Conservation (phyloP, 2,113 vertebrate genomes). For the Psittacula cyanocephala region DNA sequence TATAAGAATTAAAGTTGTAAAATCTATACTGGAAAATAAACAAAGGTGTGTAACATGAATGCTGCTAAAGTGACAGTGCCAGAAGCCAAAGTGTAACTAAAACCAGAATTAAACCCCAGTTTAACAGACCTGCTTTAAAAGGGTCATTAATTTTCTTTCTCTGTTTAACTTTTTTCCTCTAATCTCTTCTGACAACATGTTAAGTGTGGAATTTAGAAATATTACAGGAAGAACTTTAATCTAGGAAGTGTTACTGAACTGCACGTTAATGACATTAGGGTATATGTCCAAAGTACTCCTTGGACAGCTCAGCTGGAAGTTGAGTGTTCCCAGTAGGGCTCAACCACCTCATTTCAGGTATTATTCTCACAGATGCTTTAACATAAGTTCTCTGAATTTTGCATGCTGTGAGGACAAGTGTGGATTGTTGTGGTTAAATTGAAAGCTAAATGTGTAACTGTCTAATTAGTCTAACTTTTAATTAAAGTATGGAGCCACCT, state of each 20-base stretch:
- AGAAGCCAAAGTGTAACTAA: neutral
- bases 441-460: neutral
- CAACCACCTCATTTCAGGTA: neutral
- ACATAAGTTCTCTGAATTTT: neutral
- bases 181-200: neutral
- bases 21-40: neutral
- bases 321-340: neutral
- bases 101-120: neutral
- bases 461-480: neutral
- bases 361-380: neutral
- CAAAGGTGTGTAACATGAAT: neutral
- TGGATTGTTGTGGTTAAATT: neutral
- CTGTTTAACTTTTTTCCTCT: neutral
- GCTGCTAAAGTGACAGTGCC: neutral
- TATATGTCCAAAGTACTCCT: neutral
- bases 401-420: neutral
- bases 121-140: neutral
- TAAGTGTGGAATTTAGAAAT: neutral
- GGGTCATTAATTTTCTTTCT: neutral
- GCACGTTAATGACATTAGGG: neutral
- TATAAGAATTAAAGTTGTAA: neutral
- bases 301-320: neutral
- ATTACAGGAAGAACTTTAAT: neutral
- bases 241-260: neutral
- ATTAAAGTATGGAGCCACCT: constrained; percentile 53